Evolutionary conservation across 2,797 vertebrate species (phyloP).

Genomic region (Acridotheres tristis): DNA sequence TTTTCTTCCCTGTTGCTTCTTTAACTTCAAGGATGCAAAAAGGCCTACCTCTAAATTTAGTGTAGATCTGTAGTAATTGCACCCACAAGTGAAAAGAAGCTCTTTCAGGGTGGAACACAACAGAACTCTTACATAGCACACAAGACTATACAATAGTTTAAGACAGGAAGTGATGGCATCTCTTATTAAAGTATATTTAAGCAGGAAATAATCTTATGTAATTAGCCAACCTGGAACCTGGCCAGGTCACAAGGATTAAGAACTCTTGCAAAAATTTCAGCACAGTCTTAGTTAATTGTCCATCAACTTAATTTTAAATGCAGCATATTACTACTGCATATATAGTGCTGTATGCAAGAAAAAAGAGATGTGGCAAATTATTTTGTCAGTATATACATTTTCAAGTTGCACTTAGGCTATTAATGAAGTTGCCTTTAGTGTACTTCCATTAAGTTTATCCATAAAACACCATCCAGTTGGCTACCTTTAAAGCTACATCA

Average conservation of each 20-base stretch:
- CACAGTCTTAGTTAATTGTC: neutral
- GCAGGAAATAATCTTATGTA: conserved; percentile 19
- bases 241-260: conserved; percentile 30
- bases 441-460: neutral
- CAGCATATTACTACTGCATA: neutral
- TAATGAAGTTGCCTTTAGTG: neutral
- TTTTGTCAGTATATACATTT: neutral
- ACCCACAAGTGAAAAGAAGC: neutral
- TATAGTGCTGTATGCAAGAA: neutral
- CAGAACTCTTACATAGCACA: neutral
- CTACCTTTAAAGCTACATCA: neutral
- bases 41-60: neutral
- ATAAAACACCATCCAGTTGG: neutral
- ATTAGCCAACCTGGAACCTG: conserved; percentile 14
- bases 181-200: neutral
- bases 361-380: neutral
- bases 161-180: conserved; percentile 42
- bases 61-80: neutral
- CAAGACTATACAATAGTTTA: neutral
- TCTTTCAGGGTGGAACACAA: neutral
- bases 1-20: neutral
- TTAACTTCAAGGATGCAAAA: neutral
- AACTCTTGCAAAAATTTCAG: conserved; percentile 27
- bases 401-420: neutral
- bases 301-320: neutral